Evolutionary conservation across 2,113 vertebrate species (phyloP).

Genomic region (Accipiter cooperii): DNA sequence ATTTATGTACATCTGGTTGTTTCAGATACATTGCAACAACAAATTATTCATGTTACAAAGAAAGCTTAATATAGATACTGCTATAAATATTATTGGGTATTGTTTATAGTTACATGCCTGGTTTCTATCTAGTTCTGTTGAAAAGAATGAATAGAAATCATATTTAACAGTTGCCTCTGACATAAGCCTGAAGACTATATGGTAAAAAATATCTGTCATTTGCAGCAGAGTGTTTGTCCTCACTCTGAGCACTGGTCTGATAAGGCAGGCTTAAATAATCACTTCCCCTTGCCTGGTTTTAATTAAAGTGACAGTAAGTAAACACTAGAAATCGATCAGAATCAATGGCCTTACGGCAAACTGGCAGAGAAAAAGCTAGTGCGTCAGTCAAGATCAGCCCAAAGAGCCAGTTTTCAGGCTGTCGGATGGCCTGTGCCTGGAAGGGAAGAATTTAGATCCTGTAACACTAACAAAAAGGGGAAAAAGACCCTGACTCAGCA

Average conservation of each 20-base stretch:
- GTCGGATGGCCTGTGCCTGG: accelerated
- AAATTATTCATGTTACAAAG: background rate
- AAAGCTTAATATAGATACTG: background rate
- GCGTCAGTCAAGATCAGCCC: background rate
- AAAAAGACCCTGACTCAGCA: background rate
- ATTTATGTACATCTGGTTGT: background rate
- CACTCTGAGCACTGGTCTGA: background rate
- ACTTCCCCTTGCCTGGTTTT: conserved; percentile 14
- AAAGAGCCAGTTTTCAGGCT: background rate
- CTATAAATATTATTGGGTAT: background rate
- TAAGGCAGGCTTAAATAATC: conserved; percentile 45
- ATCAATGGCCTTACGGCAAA: conserved; percentile 23
- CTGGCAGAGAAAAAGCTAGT: background rate
- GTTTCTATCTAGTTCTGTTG: background rate
- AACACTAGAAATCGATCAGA: conserved; percentile 14
- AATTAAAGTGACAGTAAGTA: conserved; percentile 44
- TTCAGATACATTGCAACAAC: background rate
- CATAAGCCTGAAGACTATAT: background rate
- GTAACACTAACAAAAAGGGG: background rate
- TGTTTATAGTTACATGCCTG: background rate
- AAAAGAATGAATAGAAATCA: conserved; percentile 13
- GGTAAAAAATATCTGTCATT: background rate
- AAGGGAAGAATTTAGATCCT: background rate
- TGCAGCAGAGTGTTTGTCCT: conserved; percentile 18
- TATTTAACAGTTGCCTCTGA: background rate